Base-by-base conservation (phyloP, 2,888 invertebrate genomes). In the Drosophila flavopinicola region DNA sequence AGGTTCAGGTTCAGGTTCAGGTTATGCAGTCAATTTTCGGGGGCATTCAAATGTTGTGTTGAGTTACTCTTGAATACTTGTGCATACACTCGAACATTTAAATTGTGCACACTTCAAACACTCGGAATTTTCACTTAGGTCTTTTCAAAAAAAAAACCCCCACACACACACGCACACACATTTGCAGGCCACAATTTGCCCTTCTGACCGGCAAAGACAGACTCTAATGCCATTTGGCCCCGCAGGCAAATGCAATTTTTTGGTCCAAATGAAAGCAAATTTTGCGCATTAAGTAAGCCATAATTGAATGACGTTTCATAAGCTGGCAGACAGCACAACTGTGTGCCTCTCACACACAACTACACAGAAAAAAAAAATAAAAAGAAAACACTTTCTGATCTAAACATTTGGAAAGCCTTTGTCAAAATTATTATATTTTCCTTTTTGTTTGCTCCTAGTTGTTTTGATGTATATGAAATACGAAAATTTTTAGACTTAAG, bases 271-370 rank as follows among this genome's bases (percentile, higher is more conserved):
- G 56, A 69, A 77, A 66, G 63, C 74, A 64, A 84, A 78, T 66
- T 78, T 78, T 60, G 66, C 59, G 69, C 74, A 73, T 84, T 84
- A 78, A 77, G 53, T 80, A 42, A 66, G 82, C 85, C 66, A 77
- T 77, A 84, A 84, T 78, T 78, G 85, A 80, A 80, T 84, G 75
- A 80, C 64, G 57, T 68, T 58, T 59, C 68, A 79, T 82, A 64
- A 74, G 75, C 78, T 57, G 73, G 27, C 51, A 41, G 38, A 35
- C 25, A 25, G 27, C 35, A n/a, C n/a, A 11, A 49, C 10, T 35
- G n/a, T 32, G 24, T 4, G 13, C 2, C n/a, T 1, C 13, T 35
- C 44, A 29, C 47, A 35, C 24, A 30, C 17, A 15, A 39, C 5
- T 24, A 52, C 41, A 23, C 45, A 35, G 15, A 13, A 7, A 27